Conservation (phyloP, 2,113 vertebrate genomes). For the Pelvicachromis taeniatus region DNA sequence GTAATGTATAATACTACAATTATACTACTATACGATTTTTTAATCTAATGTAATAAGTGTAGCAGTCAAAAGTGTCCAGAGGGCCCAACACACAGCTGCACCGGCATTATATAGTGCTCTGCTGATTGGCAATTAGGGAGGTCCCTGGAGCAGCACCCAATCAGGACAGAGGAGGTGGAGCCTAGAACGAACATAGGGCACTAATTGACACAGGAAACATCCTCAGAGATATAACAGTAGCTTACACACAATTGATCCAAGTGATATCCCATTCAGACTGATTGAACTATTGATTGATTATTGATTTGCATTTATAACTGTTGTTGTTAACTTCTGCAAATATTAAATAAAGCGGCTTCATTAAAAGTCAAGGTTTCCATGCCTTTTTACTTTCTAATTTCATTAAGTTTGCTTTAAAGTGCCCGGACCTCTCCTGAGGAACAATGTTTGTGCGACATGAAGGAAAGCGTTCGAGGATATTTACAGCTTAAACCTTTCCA, state of each 20-base stretch:
- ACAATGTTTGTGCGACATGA: neutral
- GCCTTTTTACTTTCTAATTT: accelerated
- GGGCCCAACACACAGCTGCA: no score
- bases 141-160: no score
- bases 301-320: neutral
- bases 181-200: no score
- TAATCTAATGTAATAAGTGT: neutral
- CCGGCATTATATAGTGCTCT: no score
- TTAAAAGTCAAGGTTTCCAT: neutral
- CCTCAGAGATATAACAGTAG: no score
- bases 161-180: no score
- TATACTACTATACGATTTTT: neutral
- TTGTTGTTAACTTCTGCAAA: neutral
- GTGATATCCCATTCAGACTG: no score
- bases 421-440: accelerated
- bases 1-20: neutral
- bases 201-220: no score
- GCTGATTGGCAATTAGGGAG: no score
- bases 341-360: neutral
- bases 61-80: no score
- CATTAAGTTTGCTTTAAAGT: neutral
- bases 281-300: neutral
- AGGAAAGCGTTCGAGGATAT: accelerated
- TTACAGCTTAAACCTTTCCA: neutral
- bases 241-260: no score